Percentiles rank a stretch among this genome's conserved stretches.
phyloP scores from a whole-genome alignment of 2,888 invertebrate genomes.

The Prionchulus punctatus region DNA sequence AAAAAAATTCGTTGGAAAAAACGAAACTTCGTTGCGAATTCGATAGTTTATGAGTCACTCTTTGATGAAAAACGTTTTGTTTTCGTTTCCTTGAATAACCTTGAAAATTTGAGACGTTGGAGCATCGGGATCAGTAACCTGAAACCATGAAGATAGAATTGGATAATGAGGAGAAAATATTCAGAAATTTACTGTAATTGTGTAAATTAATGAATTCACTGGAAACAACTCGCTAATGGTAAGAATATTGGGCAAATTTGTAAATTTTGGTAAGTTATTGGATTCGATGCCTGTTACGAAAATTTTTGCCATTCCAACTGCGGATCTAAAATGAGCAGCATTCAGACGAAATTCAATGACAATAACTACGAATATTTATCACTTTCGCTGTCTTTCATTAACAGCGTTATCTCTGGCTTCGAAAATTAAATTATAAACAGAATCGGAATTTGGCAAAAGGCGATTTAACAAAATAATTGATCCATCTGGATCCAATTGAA shows the following conservation, averaged over 20 bases:
- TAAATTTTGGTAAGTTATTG: neutral
- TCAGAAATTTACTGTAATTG: neutral
- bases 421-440: constrained; percentile 64
- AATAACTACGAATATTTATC: neutral
- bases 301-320: neutral
- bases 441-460: constrained; percentile 65
- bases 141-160: neutral
- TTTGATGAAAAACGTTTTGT: neutral
- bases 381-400: neutral
- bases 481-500: constrained; percentile 43
- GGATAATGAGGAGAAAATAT: neutral
- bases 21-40: too few species aligned
- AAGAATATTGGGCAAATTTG: neutral
- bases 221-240: neutral
- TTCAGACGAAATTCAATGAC: neutral
- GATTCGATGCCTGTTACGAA: neutral
- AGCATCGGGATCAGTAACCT: neutral
- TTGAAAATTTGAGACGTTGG: neutral
- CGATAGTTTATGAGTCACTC: too few species aligned
- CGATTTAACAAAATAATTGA: constrained; percentile 56
- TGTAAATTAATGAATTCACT: neutral
- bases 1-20: neutral
- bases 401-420: constrained; percentile 43
- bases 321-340: neutral
- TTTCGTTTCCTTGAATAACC: neutral